Percentiles rank a stretch among this genome's conserved stretches.
phyloP scores from a whole-genome alignment of 2,888 invertebrate genomes.

The Pristionchus fissidentatus region DNA sequence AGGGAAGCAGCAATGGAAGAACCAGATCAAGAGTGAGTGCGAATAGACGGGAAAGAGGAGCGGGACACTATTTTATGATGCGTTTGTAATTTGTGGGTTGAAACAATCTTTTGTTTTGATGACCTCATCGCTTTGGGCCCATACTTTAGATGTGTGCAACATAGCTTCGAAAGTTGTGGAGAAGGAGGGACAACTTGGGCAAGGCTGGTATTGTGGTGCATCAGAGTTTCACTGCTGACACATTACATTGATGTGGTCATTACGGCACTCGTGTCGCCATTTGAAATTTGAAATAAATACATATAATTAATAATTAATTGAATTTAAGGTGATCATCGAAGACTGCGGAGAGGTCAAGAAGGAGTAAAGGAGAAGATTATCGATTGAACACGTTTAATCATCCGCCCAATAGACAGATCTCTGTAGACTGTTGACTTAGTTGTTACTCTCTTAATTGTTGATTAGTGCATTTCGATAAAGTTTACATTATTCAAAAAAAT shows the following conservation, averaged over 20 bases:
- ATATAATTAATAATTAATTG: neutral
- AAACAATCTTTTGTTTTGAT: neutral
- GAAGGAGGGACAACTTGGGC: no score
- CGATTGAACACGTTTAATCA: neutral
- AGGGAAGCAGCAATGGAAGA: slow-evolving; percentile 59
- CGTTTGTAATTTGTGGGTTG: neutral
- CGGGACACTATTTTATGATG: neutral
- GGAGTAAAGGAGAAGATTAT: neutral
- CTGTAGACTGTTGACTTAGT: slow-evolving; percentile 11
- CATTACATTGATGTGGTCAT: no score
- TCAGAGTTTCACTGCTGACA: no score
- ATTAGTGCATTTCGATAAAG: slow-evolving; percentile 10
- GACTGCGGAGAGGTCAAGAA: slow-evolving; percentile 67
- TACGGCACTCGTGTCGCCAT: no score
- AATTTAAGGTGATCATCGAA: slow-evolving; percentile 72
- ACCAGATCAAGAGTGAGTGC: slow-evolving; percentile 58
- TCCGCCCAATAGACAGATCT: neutral
- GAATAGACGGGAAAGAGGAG: neutral
- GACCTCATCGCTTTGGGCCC: neutral
- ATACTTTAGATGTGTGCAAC: neutral
- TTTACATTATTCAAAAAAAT: no score
- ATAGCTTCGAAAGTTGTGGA: neutral
- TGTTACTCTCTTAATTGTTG: neutral
- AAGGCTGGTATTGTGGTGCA: no score
- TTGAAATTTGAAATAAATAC: no score